These are phyloP conservation scores for Apamea crenata DNA, from an alignment of 2,888 invertebrate genomes.

Conservation along the genomic window DNA sequence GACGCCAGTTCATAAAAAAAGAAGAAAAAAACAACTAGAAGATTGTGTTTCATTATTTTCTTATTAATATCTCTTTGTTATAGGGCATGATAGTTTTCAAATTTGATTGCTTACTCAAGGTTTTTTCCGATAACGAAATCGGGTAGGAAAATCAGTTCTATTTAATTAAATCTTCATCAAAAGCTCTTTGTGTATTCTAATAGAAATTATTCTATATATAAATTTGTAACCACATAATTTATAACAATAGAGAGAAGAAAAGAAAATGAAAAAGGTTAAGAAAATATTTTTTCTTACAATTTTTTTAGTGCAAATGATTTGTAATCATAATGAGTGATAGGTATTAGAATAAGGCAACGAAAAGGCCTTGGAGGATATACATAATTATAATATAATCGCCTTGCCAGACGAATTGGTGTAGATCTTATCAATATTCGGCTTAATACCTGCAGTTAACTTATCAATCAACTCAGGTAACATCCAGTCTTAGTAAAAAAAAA, in stretches of 20 bases:
- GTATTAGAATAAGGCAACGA: background rate
- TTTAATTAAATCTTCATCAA: constrained; percentile 52
- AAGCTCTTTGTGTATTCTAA: constrained; percentile 28
- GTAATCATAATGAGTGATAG: constrained; percentile 23
- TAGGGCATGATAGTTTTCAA: background rate
- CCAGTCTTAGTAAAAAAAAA: background rate
- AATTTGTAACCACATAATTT: constrained; percentile 19
- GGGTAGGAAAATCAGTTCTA: constrained; percentile 10
- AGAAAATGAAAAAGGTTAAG: background rate
- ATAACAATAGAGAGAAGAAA: background rate
- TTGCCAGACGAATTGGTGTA: background rate
- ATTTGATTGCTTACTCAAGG: background rate
- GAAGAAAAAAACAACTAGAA: background rate
- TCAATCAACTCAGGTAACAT: background rate
- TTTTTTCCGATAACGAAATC: constrained; percentile 3
- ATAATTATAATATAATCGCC: background rate
- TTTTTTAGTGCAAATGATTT: constrained; percentile 1
- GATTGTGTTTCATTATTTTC: background rate
- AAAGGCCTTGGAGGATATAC: background rate
- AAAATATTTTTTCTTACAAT: background rate
- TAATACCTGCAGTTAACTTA: background rate
- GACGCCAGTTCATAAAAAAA: background rate
- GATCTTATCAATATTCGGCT: background rate
- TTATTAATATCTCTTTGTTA: constrained; percentile 2
- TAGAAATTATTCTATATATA: constrained; percentile 18